Evolutionary conservation across 2,888 invertebrate genomes (phyloP).

Genomic region (Holacanthella duospinosa): DNA sequence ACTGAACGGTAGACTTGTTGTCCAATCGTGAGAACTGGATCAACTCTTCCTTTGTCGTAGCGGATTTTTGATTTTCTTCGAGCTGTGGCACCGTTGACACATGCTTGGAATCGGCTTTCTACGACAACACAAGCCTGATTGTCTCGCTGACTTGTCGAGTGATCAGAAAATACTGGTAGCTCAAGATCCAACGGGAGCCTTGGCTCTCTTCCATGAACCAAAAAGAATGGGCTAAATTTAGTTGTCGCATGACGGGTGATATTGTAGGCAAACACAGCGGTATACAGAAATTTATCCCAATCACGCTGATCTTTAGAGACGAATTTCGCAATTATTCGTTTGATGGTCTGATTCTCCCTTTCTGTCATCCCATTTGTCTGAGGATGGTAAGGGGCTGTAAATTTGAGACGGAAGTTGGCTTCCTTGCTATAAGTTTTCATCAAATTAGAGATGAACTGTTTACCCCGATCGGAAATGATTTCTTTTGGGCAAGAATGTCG

Average conservation of each 20-base stretch:
- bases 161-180: conserved; percentile 2
- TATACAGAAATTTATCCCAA: conserved; percentile 10
- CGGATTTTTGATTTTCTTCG: not conserved
- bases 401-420: not conserved
- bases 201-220: conserved; percentile 15
- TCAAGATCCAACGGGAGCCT: conserved; percentile 10
- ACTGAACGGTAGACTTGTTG: not conserved
- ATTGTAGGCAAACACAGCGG: conserved; percentile 13
- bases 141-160: not conserved
- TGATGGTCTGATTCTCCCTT: conserved; percentile 13
- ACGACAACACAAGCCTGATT: not conserved
- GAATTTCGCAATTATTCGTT: conserved; percentile 10
- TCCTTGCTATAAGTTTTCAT: not conserved
- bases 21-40: not conserved
- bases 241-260: conserved; percentile 7
- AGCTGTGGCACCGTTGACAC: not conserved
- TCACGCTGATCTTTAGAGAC: conserved; percentile 1
- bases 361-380: conserved; percentile 15
- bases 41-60: not conserved
- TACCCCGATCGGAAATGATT: not conserved
- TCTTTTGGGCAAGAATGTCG: not conserved
- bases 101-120: not conserved
- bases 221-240: conserved; percentile 11
- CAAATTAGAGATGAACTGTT: not conserved
- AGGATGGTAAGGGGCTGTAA: not conserved